These are phyloP conservation scores for Dromaius novaehollandiae DNA, from an alignment of 2,113 vertebrate species.

Conservation along the genomic window DNA sequence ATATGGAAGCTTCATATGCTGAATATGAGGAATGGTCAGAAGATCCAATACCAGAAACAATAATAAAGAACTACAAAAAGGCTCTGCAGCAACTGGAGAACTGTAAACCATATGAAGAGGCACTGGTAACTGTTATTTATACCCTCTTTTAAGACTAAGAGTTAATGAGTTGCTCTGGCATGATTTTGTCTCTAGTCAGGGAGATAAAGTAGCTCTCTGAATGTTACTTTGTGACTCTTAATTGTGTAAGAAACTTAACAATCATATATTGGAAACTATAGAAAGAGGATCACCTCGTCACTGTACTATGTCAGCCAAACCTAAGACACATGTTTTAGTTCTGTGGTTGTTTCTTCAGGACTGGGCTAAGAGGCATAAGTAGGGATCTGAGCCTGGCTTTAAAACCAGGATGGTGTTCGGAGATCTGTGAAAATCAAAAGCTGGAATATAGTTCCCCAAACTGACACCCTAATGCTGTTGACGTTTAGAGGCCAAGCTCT, in stretches of 20 bases:
- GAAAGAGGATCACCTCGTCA: background rate
- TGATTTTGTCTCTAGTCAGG: background rate
- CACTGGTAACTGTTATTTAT: constrained; percentile 80
- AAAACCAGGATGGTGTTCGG: background rate
- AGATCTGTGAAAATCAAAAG: background rate
- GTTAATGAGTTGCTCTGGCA: background rate
- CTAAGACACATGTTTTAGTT: accelerated
- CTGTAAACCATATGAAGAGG: constrained; percentile 86
- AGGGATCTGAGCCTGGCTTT: background rate
- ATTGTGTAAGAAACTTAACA: background rate
- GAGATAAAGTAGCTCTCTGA: background rate
- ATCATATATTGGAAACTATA: background rate
- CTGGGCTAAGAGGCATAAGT: background rate
- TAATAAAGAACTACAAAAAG: constrained; percentile 84
- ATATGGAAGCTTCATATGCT: constrained; percentile 91
- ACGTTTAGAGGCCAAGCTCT: too few relatives aligned
- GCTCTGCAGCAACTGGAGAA: constrained; percentile 88
- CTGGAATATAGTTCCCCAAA: background rate
- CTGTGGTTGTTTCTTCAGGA: background rate
- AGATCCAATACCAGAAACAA: constrained; percentile 79
- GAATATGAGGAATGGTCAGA: constrained; percentile 97
- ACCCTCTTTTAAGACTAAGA: background rate
- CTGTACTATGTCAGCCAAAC: background rate
- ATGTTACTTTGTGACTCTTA: background rate
- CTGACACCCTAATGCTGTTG: background rate